phyloP scores from a whole-genome alignment of 1,140 invertebrate genomes.

The Drosophila tsacasi region DNA sequence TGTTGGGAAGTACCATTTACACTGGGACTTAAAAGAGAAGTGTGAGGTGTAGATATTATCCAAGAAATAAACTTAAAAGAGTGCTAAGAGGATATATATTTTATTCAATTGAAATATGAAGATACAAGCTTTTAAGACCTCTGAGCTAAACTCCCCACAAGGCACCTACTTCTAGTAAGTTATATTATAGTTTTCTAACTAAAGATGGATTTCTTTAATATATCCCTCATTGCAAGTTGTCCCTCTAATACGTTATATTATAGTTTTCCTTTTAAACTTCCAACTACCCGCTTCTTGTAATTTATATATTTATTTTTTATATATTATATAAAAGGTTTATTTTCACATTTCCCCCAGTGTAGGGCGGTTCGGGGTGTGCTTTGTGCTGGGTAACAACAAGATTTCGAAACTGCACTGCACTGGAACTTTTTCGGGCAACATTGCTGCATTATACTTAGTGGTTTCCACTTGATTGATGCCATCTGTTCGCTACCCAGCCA shows the following conservation, averaged over 20 bases:
- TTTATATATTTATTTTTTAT: too few species aligned
- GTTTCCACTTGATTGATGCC: conserved; percentile 83
- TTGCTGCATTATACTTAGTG: conserved; percentile 73
- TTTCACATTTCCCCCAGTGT: neutral
- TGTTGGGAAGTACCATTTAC: conserved; percentile 42
- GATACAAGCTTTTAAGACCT: too few species aligned
- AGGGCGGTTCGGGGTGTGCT: neutral
- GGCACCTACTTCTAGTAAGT: too few species aligned
- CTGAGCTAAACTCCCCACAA: neutral
- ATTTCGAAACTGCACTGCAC: conserved; percentile 61
- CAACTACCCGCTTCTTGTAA: too few species aligned
- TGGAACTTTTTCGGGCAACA: conserved; percentile 46
- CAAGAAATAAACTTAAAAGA: neutral
- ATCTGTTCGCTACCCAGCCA: conserved; percentile 54
- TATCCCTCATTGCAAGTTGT: too few species aligned
- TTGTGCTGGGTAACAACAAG: conserved; percentile 38
- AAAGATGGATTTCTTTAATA: too few species aligned
- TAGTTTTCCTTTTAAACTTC: too few species aligned
- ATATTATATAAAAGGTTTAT: neutral
- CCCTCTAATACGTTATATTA: too few species aligned
- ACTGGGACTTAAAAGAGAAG: neutral
- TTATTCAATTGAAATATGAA: neutral
- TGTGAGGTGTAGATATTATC: neutral
- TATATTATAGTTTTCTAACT: too few species aligned
- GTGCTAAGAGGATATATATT: neutral